Conservation (phyloP, 2,888 invertebrate species). For the Cephalotes varians region DNA sequence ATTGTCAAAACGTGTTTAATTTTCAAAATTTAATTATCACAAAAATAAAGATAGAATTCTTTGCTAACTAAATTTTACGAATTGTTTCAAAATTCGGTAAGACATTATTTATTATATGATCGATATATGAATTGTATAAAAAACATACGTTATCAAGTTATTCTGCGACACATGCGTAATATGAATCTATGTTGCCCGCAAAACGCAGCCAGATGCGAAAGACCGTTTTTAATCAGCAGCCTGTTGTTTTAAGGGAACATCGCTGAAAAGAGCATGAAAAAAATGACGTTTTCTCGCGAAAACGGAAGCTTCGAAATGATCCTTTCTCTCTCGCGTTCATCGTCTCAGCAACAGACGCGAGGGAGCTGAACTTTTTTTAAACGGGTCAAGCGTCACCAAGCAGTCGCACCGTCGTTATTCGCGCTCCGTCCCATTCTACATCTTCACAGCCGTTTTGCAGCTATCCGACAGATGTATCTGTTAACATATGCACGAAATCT, state of each 20-base stretch:
- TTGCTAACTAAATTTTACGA: background rate
- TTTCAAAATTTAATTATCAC: background rate
- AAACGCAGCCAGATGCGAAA: background rate
- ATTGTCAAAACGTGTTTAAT: background rate
- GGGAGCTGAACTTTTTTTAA: slow-evolving; percentile 74
- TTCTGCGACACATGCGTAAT: background rate
- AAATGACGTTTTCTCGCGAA: slow-evolving; percentile 38
- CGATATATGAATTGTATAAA: background rate
- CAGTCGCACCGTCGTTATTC: slow-evolving; percentile 32
- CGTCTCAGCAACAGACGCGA: slow-evolving; percentile 63
- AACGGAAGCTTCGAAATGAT: background rate
- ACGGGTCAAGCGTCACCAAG: slow-evolving; percentile 64
- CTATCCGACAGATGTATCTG: slow-evolving; percentile 56
- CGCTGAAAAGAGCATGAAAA: slow-evolving; percentile 25
- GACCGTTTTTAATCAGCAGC: slow-evolving; percentile 15
- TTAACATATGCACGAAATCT: slow-evolving; percentile 16
- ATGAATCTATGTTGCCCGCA: background rate
- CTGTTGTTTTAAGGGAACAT: background rate
- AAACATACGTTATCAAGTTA: background rate
- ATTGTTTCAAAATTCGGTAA: background rate
- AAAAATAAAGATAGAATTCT: background rate
- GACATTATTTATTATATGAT: background rate
- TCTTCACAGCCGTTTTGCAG: slow-evolving; percentile 13
- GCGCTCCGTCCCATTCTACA: background rate
- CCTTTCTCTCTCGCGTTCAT: slow-evolving; percentile 4